Conservation (phyloP, 2,113 vertebrate species). For the Brevimyrus niger region DNA sequence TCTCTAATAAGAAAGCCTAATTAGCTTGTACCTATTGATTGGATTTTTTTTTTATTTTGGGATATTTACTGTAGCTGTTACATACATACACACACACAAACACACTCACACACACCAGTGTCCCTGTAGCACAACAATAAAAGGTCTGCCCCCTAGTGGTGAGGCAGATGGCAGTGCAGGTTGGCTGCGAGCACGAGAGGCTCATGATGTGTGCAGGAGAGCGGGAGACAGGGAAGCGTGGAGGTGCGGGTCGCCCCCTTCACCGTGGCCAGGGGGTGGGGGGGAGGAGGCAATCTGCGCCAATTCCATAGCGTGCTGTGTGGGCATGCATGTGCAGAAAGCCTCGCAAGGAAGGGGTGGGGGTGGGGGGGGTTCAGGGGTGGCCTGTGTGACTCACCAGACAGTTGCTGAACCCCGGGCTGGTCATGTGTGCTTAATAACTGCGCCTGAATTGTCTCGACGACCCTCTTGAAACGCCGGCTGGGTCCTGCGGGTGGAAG, state of each 20-base stretch:
- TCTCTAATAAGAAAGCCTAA: neutral
- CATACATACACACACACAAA: neutral
- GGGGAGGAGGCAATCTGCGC: neutral
- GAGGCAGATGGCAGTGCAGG: neutral
- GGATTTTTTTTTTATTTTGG: neutral
- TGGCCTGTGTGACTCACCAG: constrained; percentile 69
- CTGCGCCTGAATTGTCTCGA: constrained; percentile 98
- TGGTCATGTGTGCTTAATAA: constrained; percentile 89
- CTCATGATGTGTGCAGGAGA: constrained; percentile 9
- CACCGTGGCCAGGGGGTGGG: neutral
- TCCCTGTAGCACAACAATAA: neutral
- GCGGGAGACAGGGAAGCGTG: neutral
- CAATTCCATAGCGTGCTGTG: constrained; percentile 2
- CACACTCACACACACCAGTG: neutral
- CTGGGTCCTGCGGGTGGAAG: constrained; percentile 75
- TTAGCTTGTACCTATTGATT: neutral
- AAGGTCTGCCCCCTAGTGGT: neutral
- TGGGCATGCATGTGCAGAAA: constrained; percentile 12
- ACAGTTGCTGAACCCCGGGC: constrained; percentile 83
- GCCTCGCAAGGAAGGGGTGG: neutral
- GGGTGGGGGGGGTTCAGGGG: neutral
- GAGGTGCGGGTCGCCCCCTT: neutral
- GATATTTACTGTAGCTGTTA: neutral
- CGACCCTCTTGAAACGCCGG: constrained; percentile 95
- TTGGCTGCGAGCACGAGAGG: neutral